phyloP scores from a whole-genome alignment of 2,113 vertebrate genomes.

The Rhagologus leucostigma region DNA sequence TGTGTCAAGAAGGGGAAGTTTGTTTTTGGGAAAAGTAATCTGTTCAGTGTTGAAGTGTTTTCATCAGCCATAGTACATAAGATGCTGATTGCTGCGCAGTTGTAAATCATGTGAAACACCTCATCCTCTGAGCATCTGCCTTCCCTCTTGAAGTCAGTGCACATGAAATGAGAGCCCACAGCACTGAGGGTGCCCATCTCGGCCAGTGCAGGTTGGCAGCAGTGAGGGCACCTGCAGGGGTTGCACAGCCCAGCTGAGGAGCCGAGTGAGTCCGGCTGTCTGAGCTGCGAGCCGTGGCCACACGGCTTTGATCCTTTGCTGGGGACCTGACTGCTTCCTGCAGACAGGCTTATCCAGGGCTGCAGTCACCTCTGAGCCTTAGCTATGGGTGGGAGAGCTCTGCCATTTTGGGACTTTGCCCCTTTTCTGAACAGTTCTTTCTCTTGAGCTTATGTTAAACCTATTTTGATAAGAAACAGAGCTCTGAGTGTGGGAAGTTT shows the following conservation, averaged over 20 bases:
- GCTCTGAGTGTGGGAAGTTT: neutral
- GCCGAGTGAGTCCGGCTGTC: neutral
- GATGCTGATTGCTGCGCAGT: neutral
- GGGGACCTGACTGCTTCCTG: neutral
- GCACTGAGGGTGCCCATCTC: neutral
- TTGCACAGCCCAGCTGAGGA: neutral
- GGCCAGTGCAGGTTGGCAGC: neutral
- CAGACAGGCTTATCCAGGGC: neutral
- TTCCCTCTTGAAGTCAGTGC: neutral
- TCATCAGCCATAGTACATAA: neutral
- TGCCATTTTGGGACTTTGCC: neutral
- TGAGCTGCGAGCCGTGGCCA: fast-evolving
- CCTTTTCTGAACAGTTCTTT: neutral
- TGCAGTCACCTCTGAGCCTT: neutral
- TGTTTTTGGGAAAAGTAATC: fast-evolving
- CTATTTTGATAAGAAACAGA: neutral
- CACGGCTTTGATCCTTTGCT: neutral
- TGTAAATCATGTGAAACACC: neutral
- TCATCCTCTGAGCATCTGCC: neutral
- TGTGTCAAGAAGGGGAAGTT: neutral
- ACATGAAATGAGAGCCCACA: neutral
- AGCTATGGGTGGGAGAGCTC: neutral
- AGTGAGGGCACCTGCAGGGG: fast-evolving
- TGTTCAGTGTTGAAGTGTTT: neutral
- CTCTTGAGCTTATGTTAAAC: neutral